Evolutionary conservation across 2,797 vertebrate species (phyloP), one percentile per base, ranked within the genome.

Genomic region (Erethizon dorsatum): DNA sequence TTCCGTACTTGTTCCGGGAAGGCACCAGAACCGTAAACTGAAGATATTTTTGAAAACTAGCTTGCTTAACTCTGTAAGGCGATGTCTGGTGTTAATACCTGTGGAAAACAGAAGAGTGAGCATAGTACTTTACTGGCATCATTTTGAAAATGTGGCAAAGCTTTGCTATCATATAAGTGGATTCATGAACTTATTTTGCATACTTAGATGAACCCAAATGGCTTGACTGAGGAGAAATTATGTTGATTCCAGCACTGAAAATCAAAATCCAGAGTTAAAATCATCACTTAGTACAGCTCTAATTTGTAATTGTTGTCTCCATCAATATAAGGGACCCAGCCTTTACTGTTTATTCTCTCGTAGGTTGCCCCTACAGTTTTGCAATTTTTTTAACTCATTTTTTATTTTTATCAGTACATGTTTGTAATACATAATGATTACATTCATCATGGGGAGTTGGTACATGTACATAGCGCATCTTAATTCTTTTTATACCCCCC

Each of bases 261-360:
- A 88, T 89, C 20, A 96, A 96, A 93, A 93, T 90, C 50, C 82
- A 90, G 80, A 87, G 67, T 93, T 87, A 78, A 96, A 93, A 93
- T 79, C 1, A 10, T 75, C 57, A 86, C 87, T 78, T 77, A 86
- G 78, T 52, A 87, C 67, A 85, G 57, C 33, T 85, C 50, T 24
- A 83, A 83, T 83, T 78, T 92, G 41, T 75, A 75, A 78, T 71
- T 71, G 41, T 47, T 71, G n/a, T 83, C 79, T 86, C 45, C 47
- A 52, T 37, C 45, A 47, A 45, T 54, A 61, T 31, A 86, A 63
- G 24, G 84, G 41, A 78, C 65, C 59, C 15, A 1, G 2, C 45
- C 71, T 84, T 89, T 63, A 89, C 10, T 63, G 6, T 71, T 88
- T 28, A 47, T 75, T 75, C 45, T 50, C 52, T 93, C 57, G 31